Conservation (phyloP, 2,113 vertebrate species). For the Gambusia holbrooki region DNA sequence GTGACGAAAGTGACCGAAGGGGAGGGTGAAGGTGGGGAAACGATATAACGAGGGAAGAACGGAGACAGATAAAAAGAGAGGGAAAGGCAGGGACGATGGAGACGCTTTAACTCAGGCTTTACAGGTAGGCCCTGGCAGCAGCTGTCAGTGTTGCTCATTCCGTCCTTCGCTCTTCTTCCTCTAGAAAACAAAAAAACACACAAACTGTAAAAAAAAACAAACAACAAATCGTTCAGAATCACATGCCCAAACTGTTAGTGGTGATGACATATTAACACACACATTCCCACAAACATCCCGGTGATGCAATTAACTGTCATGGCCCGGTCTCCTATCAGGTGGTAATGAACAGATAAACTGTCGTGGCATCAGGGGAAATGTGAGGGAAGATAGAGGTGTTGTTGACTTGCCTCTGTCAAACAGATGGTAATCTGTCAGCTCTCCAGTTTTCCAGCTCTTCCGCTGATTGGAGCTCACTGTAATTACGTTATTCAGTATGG, state of each 20-base stretch:
- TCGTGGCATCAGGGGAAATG: constrained; percentile 64
- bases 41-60: constrained; percentile 38
- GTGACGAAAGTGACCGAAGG: constrained; percentile 56
- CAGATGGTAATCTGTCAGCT: constrained; percentile 67
- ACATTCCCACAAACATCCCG: constrained; percentile 15
- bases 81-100: constrained; percentile 12
- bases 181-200: background rate
- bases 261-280: constrained; percentile 17
- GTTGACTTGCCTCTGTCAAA: constrained; percentile 72
- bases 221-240: background rate
- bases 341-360: constrained; percentile 71
- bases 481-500: constrained; percentile 65
- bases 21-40: constrained; percentile 38
- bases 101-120: constrained; percentile 24
- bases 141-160: background rate
- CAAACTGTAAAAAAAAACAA: background rate
- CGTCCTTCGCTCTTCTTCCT: constrained; percentile 8
- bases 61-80: constrained; percentile 42
- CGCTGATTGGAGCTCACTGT: constrained; percentile 52
- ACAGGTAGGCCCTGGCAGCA: constrained; percentile 13
- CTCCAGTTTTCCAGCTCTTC: constrained; percentile 60
- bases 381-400: constrained; percentile 65
- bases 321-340: constrained; percentile 50
- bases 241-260: background rate
- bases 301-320: constrained; percentile 60